phyloP scores from a whole-genome alignment of 1,140 invertebrate species.

The Helicoverpa zea region DNA sequence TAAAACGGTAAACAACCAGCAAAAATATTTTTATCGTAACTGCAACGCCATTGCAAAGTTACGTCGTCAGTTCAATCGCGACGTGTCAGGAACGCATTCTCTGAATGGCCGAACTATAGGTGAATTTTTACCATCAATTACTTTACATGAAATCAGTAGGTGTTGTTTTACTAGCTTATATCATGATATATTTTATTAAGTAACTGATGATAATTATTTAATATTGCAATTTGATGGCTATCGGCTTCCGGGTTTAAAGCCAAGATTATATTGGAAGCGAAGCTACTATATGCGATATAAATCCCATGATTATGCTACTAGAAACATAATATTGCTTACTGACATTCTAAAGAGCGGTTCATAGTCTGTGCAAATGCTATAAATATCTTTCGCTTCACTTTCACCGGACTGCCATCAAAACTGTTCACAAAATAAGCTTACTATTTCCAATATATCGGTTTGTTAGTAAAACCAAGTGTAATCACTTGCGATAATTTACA shows the following conservation, averaged over 20 bases:
- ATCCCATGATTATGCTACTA: too few species aligned
- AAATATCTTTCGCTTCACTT: neutral
- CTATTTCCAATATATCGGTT: neutral
- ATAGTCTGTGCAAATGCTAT: too few species aligned
- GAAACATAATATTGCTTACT: neutral
- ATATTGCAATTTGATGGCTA: neutral
- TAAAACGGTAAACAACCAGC: too few species aligned
- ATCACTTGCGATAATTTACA: constrained; percentile 34
- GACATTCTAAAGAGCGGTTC: neutral
- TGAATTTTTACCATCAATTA: neutral
- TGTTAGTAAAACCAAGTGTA: constrained; percentile 13
- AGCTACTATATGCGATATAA: too few species aligned
- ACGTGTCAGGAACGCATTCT: too few species aligned
- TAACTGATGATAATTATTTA: neutral
- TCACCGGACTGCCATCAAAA: constrained; percentile 2
- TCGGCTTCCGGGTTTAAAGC: too few species aligned
- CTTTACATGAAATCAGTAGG: neutral
- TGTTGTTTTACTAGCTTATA: neutral
- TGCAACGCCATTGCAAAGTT: too few species aligned
- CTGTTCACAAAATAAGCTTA: constrained; percentile 6
- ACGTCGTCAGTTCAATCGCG: too few species aligned
- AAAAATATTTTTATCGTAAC: too few species aligned
- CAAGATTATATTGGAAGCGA: too few species aligned
- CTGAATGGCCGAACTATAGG: too few species aligned
- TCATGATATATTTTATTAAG: too few species aligned